phyloP scores from a whole-genome alignment of 1,140 invertebrate species.

The Drosophila arizonae region DNA sequence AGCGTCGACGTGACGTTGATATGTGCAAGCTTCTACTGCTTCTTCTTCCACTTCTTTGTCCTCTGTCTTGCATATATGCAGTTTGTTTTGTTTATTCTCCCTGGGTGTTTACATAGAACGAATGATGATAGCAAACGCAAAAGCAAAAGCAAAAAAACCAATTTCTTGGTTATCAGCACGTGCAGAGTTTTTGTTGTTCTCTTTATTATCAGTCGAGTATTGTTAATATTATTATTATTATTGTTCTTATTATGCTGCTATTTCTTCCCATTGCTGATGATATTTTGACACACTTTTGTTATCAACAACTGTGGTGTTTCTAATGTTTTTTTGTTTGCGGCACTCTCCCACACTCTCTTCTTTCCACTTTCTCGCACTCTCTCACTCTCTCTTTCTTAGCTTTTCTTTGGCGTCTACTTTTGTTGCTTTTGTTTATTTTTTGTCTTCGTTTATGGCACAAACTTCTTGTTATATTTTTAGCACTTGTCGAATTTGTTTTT shows the following conservation, averaged over 20 bases:
- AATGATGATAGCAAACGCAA: slow-evolving; percentile 9
- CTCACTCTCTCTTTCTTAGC: slow-evolving; percentile 8
- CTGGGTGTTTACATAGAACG: neutral
- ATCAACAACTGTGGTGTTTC: slow-evolving; percentile 47
- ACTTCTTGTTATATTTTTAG: neutral
- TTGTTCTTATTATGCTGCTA: neutral
- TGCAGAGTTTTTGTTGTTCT: slow-evolving; percentile 35
- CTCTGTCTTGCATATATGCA: slow-evolving; percentile 38
- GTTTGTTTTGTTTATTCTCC: slow-evolving; percentile 33
- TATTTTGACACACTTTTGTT: slow-evolving; percentile 67
- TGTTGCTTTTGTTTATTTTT: slow-evolving; percentile 18
- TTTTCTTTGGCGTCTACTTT: slow-evolving; percentile 10
- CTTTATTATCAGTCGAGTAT: slow-evolving; percentile 20
- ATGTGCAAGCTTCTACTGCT: slow-evolving; percentile 29
- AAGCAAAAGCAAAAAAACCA: neutral
- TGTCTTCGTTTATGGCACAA: slow-evolving; percentile 30
- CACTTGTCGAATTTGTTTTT: slow-evolving; percentile 4
- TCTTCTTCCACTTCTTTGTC: neutral
- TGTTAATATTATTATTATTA: slow-evolving; percentile 20
- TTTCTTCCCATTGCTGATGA: slow-evolving; percentile 11
- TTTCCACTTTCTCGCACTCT: slow-evolving; percentile 3
- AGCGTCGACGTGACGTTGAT: slow-evolving; percentile 31
- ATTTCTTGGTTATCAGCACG: slow-evolving; percentile 29
- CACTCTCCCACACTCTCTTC: slow-evolving; percentile 5
- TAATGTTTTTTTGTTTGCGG: neutral